Percentiles rank a stretch among this genome's conserved stretches.
These are phyloP conservation scores for Trinorchestia longiramus DNA, from an alignment of 1,140 invertebrate genomes.

Conservation along the genomic window DNA sequence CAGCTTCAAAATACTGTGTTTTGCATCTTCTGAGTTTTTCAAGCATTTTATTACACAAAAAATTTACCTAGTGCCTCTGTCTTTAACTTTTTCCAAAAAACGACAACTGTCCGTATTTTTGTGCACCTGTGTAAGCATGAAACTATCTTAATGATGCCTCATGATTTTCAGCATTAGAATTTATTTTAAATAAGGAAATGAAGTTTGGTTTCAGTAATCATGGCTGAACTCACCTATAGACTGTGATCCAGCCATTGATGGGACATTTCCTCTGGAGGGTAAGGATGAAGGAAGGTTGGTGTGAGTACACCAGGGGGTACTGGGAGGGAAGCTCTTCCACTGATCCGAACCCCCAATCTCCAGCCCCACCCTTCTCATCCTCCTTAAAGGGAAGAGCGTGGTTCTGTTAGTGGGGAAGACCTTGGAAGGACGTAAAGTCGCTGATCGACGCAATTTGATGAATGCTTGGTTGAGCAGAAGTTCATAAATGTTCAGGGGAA, in stretches of 20 bases:
- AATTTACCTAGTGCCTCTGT: not conserved
- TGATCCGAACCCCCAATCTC: not conserved
- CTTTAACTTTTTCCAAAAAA: not conserved
- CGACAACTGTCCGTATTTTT: not conserved
- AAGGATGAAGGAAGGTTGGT: not conserved
- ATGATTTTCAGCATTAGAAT: not conserved
- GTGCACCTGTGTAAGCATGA: not conserved
- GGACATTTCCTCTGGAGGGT: slow-evolving; percentile 25
- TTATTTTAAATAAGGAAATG: not conserved
- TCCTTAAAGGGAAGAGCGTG: not conserved
- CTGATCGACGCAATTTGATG: not conserved
- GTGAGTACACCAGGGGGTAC: not conserved
- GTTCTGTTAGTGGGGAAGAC: not conserved
- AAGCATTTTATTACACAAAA: not conserved
- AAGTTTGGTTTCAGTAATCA: not conserved
- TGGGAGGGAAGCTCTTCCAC: not conserved
- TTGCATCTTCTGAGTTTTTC: not conserved
- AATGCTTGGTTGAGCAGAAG: not conserved
- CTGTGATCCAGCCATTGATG: slow-evolving; percentile 15
- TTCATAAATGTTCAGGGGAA: no score
- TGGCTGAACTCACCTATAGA: not conserved
- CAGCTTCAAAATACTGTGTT: not conserved
- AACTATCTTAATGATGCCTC: not conserved
- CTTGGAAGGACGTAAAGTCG: not conserved
- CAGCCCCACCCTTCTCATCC: not conserved